These are phyloP conservation scores for Osmoderma eremita DNA, from an alignment of 2,888 invertebrate species.

Conservation along the genomic window DNA sequence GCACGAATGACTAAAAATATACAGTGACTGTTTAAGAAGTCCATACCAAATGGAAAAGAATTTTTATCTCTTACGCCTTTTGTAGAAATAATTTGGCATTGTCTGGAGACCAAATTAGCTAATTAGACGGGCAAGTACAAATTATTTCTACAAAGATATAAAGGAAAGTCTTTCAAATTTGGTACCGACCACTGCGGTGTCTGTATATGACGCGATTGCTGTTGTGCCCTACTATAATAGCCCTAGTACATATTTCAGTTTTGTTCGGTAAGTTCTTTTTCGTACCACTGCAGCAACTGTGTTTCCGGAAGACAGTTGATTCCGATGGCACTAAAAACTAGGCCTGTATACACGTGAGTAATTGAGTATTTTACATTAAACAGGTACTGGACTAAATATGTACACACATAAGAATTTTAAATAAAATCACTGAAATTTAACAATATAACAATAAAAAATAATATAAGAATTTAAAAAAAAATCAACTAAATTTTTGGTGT, in stretches of 20 bases:
- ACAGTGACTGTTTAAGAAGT: too few relatives aligned
- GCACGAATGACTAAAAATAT: conserved; percentile 56
- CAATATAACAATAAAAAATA: conserved; percentile 47
- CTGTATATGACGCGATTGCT: conserved; percentile 55
- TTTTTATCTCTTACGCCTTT: too few relatives aligned
- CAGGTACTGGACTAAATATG: conserved; percentile 62
- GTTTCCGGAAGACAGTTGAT: conserved; percentile 63
- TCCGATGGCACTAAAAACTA: conserved; percentile 59
- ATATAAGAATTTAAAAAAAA: conserved; percentile 46
- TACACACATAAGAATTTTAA: conserved; percentile 49
- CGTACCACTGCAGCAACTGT: conserved; percentile 55
- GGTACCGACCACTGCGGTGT: too few relatives aligned
- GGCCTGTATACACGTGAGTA: conserved; percentile 42
- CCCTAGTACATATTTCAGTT: too few relatives aligned
- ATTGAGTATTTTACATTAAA: conserved; percentile 60
- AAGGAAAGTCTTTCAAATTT: too few relatives aligned
- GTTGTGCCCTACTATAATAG: conserved; percentile 55
- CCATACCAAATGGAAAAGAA: too few relatives aligned
- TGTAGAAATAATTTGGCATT: too few relatives aligned
- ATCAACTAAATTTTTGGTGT: conserved; percentile 20
- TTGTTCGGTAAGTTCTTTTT: conserved; percentile 33
- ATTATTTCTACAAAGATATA: too few relatives aligned
- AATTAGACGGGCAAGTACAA: too few relatives aligned
- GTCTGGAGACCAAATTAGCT: too few relatives aligned
- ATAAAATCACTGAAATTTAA: conserved; percentile 44